Base-by-base conservation (phyloP, 1,140 invertebrate genomes). In the Druon quercuslanigerum region DNA sequence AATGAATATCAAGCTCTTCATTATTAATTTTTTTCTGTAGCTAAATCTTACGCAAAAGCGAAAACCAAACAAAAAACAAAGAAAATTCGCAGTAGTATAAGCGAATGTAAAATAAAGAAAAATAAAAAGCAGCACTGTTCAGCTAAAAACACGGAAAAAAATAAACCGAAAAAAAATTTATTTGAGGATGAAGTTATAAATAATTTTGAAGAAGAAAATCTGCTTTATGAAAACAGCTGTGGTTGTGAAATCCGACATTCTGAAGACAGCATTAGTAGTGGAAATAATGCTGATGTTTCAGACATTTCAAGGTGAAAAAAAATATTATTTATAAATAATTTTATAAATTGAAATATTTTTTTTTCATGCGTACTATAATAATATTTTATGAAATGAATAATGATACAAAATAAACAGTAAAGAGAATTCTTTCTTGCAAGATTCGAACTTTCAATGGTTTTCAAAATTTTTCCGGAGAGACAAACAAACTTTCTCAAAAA, bases 231-330 rank as follows among this genome's bases (percentile, higher is more conserved):
- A 40, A 33, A 40, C n/a, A 1, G n/a, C n/a, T 40, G 60, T n/a
- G 60, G 8, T 66, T 66, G 25, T 40, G 14, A 46, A 66, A 66
- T 40, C 33, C 25, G 33, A 66, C 6, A 66, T 33, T 7, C 14
- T 9, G 25, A 66, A 33, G 33, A 66, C 40, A 66, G 40, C 33
- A 66, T n/a, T 46, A 33, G 40, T 66, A 66, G 60, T 40, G 60
- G 25, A 66, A 66, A 66, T 40, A 40, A 66, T 66, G 60, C 25
- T 66, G 60, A 66, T 66, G 33, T 40, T 66, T 66, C 60, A 40
- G 25, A 46, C 14, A 40, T 66, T 40, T 66, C 60, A 66, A 66
- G 40, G 60, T 66, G 46, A 40, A 2, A 40, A 66, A 25, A 25
- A 2, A 25, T 25, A 25, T 25, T 25, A 25, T 33, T 33, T 33